phyloP scores from a whole-genome alignment of 2,797 vertebrate species.

The Premnoplex brunnescens region DNA sequence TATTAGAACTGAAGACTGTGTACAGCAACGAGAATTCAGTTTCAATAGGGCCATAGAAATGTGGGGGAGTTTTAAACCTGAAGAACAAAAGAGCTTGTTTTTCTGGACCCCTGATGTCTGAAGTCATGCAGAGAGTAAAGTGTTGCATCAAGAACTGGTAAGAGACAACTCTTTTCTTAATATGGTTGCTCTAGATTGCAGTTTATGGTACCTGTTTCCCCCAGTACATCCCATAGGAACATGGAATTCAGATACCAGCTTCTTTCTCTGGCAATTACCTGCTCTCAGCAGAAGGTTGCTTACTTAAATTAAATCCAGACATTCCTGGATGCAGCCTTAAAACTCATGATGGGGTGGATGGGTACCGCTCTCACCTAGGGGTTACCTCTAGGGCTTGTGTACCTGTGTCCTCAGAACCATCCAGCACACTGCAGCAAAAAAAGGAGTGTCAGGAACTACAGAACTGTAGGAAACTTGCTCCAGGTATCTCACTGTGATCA shows the following conservation, averaged over 20 bases:
- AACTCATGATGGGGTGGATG: background rate
- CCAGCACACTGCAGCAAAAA: background rate
- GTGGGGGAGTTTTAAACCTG: background rate
- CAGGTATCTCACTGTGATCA: background rate
- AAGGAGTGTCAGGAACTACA: background rate
- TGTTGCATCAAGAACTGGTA: background rate
- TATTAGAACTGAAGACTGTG: background rate
- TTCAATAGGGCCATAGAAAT: background rate
- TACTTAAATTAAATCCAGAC: background rate
- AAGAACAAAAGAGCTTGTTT: background rate
- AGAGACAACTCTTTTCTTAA: background rate
- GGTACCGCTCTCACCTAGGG: background rate
- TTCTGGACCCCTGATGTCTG: background rate
- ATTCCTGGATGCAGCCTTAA: background rate
- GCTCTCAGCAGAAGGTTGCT: background rate
- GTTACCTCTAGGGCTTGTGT: background rate
- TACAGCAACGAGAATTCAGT: background rate
- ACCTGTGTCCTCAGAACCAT: background rate
- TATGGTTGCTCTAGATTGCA: background rate
- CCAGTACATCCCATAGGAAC: fast-evolving
- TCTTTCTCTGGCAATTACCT: background rate
- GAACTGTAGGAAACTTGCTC: background rate
- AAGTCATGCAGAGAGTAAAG: background rate
- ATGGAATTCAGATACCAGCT: background rate
- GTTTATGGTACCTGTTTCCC: background rate